A percentile compares a stretch with the other conserved stretches of the same genome.
phyloP scores from a whole-genome alignment of 2,113 vertebrate genomes.

The Podarcis muralis region DNA sequence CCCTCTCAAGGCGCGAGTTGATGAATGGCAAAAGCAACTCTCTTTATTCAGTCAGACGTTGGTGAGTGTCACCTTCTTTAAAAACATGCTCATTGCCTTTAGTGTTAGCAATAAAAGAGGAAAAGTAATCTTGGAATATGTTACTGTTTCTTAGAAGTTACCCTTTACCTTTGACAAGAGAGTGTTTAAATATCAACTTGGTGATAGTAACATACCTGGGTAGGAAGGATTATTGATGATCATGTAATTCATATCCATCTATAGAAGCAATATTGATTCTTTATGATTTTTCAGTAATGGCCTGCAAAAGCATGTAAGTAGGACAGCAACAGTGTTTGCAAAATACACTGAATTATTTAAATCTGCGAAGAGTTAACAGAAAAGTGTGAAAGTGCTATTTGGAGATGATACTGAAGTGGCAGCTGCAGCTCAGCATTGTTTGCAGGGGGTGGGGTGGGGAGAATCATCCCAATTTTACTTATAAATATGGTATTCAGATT shows the following conservation, averaged over 20 bases:
- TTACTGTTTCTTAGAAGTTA: background rate
- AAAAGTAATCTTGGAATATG: background rate
- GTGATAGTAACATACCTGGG: background rate
- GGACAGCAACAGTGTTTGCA: background rate
- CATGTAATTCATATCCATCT: background rate
- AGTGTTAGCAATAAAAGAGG: background rate
- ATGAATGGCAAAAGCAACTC: slow-evolving; percentile 80
- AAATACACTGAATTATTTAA: background rate
- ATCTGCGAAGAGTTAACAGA: background rate
- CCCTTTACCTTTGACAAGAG: background rate
- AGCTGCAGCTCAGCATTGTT: background rate
- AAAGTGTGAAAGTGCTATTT: background rate
- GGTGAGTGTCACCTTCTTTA: slow-evolving; percentile 67
- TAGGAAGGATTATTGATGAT: background rate
- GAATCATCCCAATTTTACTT: background rate
- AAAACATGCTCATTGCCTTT: no score
- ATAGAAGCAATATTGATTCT: background rate
- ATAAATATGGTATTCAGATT: background rate
- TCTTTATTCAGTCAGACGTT: slow-evolving; percentile 83
- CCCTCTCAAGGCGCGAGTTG: slow-evolving; percentile 78
- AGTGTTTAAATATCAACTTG: background rate
- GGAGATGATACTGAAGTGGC: background rate
- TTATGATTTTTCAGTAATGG: background rate
- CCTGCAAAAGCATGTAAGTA: background rate
- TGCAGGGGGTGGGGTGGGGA: background rate